Conservation (phyloP, 2,113 vertebrate species). For the Circaetus cinerascens region DNA sequence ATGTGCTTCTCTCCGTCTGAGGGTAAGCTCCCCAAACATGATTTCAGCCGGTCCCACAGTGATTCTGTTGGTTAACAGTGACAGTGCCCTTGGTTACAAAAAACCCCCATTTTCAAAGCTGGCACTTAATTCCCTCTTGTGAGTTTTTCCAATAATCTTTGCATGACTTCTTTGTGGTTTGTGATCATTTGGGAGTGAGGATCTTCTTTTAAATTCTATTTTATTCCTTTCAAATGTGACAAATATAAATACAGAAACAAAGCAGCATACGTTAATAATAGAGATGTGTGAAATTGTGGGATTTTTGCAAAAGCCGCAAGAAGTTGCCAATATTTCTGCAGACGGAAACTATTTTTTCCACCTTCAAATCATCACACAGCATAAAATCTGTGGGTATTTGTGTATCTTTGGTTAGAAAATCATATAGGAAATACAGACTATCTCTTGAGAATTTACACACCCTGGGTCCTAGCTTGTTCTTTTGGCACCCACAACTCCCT, state of each 20-base stretch:
- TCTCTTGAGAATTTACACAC: not conserved
- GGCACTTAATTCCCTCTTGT: slow-evolving; percentile 28
- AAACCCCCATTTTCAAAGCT: not conserved
- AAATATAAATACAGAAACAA: slow-evolving; percentile 72
- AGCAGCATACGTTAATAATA: slow-evolving; percentile 61
- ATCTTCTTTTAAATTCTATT: slow-evolving; percentile 60
- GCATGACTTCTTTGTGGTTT: slow-evolving; percentile 43
- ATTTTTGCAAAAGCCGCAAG: not conserved
- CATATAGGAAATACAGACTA: not conserved
- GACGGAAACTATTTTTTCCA: not conserved
- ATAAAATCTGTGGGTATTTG: not conserved
- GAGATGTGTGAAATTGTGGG: not conserved
- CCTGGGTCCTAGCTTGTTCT: not conserved
- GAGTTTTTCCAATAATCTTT: slow-evolving; percentile 62
- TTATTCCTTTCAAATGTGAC: slow-evolving; percentile 67
- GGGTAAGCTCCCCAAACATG: not conserved
- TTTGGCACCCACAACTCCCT: not conserved
- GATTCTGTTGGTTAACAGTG: not conserved
- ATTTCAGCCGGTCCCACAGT: not conserved
- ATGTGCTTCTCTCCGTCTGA: accelerated
- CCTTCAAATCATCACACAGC: not conserved
- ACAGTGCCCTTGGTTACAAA: not conserved
- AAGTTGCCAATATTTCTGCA: slow-evolving; percentile 25
- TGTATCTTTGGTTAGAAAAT: not conserved
- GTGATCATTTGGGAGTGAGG: slow-evolving; percentile 46